Evolutionary conservation across 2,113 vertebrate genomes (phyloP), one percentile per base, ranked within the genome.

Genomic region (Gymnogyps californianus): DNA sequence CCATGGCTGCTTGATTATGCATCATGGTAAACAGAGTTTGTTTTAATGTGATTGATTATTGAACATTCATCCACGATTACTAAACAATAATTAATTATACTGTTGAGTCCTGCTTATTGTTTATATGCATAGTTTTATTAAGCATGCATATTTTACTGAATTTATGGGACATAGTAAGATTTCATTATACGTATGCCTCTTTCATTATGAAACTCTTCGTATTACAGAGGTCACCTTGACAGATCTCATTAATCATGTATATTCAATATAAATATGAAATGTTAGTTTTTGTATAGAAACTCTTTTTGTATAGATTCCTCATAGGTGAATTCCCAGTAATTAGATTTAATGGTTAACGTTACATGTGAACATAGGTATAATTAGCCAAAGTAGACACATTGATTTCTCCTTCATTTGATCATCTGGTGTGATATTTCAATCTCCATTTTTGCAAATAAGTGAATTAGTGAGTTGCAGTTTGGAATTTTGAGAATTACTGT

Each of bases 1-100:
- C 8, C 13, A 42, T 52, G 38, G 19, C 34, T 46, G 16, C 18
- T 58, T 81, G 55, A 66, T 57, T 40, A 67, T 57, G 7, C 18
- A 19, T 57, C 15, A 66, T 38, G 15, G 42, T 59, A 70, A 75
- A 66, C 67, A 57, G 32, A 47, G 16, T 74, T 80, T 44, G 7
- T 26, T 75, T 80, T 71, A 66, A 66, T 76, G 46, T 93, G 70
- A 72, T 91, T 93, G 70, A 72, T 91, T 95, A 83, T 87, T 97
- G 62, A 93, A 59, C 54, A 86, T 69, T 76, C 38, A 31, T 51
- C 36, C 29, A 44, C 74, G 20, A 72, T 94, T 76, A 65, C 38
- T 89, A 69, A 93, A 81, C 34, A 86, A 36, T 20, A 57, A 57
- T 89, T 46, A 91, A 81, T 89, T 84, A 66, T 52, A 74, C 15